phyloP scores from a whole-genome alignment of 2,113 vertebrate species.

The Polypterus senegalus region DNA sequence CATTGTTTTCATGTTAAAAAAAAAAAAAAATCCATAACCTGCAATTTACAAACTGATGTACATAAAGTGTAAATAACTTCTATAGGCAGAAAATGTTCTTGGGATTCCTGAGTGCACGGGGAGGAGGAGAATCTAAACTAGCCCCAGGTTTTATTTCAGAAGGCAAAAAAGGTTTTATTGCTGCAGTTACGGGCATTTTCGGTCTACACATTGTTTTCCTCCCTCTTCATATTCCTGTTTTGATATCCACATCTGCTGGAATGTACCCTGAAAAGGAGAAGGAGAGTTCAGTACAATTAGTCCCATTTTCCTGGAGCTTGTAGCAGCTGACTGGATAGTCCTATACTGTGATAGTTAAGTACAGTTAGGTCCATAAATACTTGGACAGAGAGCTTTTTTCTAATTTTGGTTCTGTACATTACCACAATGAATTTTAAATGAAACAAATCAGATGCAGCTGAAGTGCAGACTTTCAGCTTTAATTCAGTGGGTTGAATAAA shows the following conservation, averaged over 20 bases:
- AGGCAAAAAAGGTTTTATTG: constrained; percentile 11
- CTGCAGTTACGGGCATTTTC: constrained; percentile 80
- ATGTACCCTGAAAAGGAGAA: constrained; percentile 70
- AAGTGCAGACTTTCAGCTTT: too few species aligned
- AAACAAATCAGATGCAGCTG: too few species aligned
- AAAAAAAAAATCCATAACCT: constrained; percentile 9
- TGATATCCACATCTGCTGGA: constrained; percentile 99
- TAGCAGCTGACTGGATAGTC: too few species aligned
- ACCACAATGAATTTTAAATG: too few species aligned
- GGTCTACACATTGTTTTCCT: constrained; percentile 95
- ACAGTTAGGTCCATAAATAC: too few species aligned
- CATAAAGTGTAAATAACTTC: too few species aligned
- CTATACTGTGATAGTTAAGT: too few species aligned
- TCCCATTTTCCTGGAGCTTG: too few species aligned
- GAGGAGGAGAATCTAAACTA: constrained; percentile 21
- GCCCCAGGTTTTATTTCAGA: constrained; percentile 11
- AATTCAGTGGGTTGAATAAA: too few species aligned
- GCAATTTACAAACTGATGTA: too few species aligned
- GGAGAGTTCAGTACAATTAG: constrained; percentile 1
- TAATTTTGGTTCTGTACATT: too few species aligned
- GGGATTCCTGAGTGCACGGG: constrained; percentile 41
- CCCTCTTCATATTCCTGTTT: constrained; percentile 98
- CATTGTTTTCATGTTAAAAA: constrained; percentile 19
- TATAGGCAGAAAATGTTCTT: constrained; percentile 9
- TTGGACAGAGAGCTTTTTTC: too few species aligned